phyloP scores from a whole-genome alignment of 2,113 vertebrate genomes.

The Cryptomyrus ogoouensis region DNA sequence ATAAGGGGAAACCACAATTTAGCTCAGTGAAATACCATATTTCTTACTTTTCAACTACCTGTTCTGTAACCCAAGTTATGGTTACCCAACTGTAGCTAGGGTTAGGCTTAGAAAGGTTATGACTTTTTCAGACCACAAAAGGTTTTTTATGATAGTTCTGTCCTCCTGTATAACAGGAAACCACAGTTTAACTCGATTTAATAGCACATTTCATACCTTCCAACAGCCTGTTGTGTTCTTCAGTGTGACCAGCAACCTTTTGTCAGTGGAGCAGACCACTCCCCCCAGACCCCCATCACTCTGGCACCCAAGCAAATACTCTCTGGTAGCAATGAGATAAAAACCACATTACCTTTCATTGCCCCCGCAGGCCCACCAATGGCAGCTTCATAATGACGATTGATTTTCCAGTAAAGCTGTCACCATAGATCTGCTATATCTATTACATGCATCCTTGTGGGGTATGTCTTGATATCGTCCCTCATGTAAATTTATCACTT shows the following conservation, averaged over 20 bases:
- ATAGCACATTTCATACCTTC: not conserved
- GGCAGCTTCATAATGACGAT: constrained; percentile 5
- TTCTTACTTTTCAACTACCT: not conserved
- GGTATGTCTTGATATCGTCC: not conserved
- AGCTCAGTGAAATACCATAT: not conserved
- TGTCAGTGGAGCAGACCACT: not conserved
- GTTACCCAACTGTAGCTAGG: not conserved
- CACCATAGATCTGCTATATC: not conserved
- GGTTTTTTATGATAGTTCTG: not conserved
- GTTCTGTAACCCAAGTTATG: not conserved
- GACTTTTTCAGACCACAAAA: not conserved
- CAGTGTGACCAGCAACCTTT: not conserved
- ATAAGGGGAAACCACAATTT: not conserved
- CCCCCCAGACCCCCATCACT: not conserved
- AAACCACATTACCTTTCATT: not conserved
- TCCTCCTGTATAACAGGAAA: not conserved
- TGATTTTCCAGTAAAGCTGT: constrained; percentile 12
- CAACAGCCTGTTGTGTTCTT: not conserved
- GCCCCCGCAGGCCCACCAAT: constrained; percentile 33
- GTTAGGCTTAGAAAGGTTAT: not conserved
- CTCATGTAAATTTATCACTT: not conserved
- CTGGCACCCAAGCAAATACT: not conserved
- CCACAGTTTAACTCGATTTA: not conserved
- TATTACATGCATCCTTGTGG: not conserved
- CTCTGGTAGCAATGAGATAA: not conserved